These are phyloP conservation scores for Chrysopilus asiliformis DNA, from an alignment of 2,888 invertebrate genomes.

Conservation along the genomic window DNA sequence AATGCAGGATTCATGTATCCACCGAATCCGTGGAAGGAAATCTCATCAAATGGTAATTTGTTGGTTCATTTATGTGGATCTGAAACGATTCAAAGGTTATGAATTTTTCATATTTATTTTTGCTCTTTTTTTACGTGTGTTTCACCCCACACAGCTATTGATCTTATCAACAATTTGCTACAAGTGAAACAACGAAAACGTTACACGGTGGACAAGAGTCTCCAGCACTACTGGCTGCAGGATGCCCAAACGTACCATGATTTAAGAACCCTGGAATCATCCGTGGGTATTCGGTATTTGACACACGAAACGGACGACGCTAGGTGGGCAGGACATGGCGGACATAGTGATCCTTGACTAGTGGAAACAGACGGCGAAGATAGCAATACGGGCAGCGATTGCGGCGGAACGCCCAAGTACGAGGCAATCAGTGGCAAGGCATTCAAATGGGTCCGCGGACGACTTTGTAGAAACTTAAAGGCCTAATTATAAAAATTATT, in stretches of 20 bases:
- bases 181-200: slow-evolving; percentile 95
- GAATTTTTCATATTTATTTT: no score
- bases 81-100: no score
- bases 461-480: slow-evolving; percentile 30
- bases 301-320: slow-evolving; percentile 89
- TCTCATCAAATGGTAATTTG: slow-evolving; percentile 68
- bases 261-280: slow-evolving; percentile 71
- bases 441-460: slow-evolving; percentile 35
- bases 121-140: slow-evolving; percentile 18
- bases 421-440: slow-evolving; percentile 36
- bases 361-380: slow-evolving; percentile 17
- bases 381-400: slow-evolving; percentile 19
- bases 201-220: slow-evolving; percentile 90
- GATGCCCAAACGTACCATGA: slow-evolving; percentile 93
- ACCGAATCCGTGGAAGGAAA: slow-evolving; percentile 92
- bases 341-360: slow-evolving; percentile 33
- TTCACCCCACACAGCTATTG: slow-evolving; percentile 92
- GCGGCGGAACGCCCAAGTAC: slow-evolving; percentile 28
- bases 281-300: slow-evolving; percentile 66
- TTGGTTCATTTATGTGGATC: slow-evolving; percentile 3
- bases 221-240: slow-evolving; percentile 93
- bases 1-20: slow-evolving; percentile 99
- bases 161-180: slow-evolving; percentile 91
- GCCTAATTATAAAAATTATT: slow-evolving; percentile 16
- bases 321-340: slow-evolving; percentile 52